phyloP scores from a whole-genome alignment of 2,797 vertebrate species.

The Lepus townsendii region DNA sequence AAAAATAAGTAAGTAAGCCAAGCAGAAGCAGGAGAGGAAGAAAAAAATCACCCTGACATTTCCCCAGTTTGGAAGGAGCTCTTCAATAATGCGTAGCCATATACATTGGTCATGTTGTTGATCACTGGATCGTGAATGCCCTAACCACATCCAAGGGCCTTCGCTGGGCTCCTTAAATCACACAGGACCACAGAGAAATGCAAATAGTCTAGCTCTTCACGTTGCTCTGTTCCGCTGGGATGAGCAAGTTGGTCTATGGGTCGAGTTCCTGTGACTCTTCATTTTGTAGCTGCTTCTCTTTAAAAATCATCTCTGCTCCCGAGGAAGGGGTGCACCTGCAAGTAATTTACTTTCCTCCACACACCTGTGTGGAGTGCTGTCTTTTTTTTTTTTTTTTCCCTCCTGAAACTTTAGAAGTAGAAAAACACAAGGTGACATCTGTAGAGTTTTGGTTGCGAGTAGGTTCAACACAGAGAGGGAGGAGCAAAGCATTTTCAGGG shows the following conservation, averaged over 20 bases:
- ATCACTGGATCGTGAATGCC: slow-evolving; percentile 65
- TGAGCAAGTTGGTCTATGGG: slow-evolving; percentile 71
- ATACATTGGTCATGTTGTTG: slow-evolving; percentile 77
- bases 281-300: background rate
- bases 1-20: slow-evolving; percentile 40
- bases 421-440: background rate
- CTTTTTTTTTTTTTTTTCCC: slow-evolving; percentile 8
- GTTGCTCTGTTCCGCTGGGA: slow-evolving; percentile 72
- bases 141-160: slow-evolving; percentile 83
- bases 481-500: background rate
- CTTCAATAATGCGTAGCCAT: slow-evolving; percentile 79
- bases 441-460: background rate
- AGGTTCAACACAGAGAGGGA: background rate
- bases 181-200: slow-evolving; percentile 81
- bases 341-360: slow-evolving; percentile 60
- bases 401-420: slow-evolving; percentile 19
- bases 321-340: slow-evolving; percentile 46
- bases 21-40: background rate
- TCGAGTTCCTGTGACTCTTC: slow-evolving; percentile 55
- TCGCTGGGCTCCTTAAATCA: slow-evolving; percentile 82
- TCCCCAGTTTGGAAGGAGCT: slow-evolving; percentile 66
- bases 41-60: background rate
- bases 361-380: background rate
- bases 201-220: slow-evolving; percentile 77
- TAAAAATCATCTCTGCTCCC: slow-evolving; percentile 54